Evolutionary conservation across 2,113 vertebrate species (phyloP), one percentile per base, ranked within the genome.

Genomic region (Oryzias celebensis): DNA sequence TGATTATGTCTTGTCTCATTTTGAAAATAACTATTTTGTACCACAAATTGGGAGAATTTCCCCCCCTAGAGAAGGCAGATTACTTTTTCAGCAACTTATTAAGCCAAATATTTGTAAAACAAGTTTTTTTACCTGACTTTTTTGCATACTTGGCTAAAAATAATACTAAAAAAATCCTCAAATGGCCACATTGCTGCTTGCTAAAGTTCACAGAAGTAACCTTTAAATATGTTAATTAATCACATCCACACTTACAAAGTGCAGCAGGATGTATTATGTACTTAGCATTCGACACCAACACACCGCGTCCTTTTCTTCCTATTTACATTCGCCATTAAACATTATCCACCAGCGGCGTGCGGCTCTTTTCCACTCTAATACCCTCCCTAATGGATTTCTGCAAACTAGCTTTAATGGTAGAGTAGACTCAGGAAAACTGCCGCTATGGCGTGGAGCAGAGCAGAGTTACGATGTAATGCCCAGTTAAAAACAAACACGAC

Each of bases 401-500:
- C 62, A 68, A 71, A 76, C 56, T 41, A 55, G 49, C 65, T 58
- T 63, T 73, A 79, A 73, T 71, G 59, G 71, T 20, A 53, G 73
- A 20, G 58, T 20, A 74, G 58, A 59, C 58, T 52, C 62, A 65
- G 73, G 73, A 84, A 80, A 75, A 68, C 48, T 28, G 62, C 31
- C 4, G 20, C 50, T 66, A 56, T 54, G 68, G 73, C 54, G 2
- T 36, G 18, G 59, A 4, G 31, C 49, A 17, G 15, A 43, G 60
- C 44, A 24, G 31, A 62, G 51, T 81, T 83, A 82, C 65, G 62
- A 84, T n/a, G 76, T 57, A 50, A 73, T 46, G 28, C 26, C 0
- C 46, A 66, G 64, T 84, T 70, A 73, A 84, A 84, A 84, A 81
- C 81, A 87, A 86, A 86, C 80, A 80, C 31, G 58, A 77, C 71